phyloP scores from a whole-genome alignment of 2,113 vertebrate genomes.

The Monopterus albus region DNA sequence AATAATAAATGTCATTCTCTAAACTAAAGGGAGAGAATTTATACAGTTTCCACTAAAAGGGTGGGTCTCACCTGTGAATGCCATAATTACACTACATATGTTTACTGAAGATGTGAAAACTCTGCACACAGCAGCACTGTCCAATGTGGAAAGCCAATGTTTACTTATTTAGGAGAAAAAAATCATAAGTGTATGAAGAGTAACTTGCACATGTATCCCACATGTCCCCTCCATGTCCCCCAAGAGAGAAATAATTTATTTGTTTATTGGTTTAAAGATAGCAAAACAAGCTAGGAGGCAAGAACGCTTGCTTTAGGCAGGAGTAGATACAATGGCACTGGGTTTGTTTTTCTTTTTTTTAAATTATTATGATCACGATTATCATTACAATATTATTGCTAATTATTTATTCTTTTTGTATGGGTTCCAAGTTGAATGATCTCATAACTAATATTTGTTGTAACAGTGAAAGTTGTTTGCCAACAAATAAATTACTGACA shows the following conservation, averaged over 20 bases:
- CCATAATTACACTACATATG: conserved; percentile 47
- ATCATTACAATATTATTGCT: conserved; percentile 85
- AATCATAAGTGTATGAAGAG: conserved; percentile 74
- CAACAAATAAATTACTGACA: conserved; percentile 99
- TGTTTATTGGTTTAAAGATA: conserved; percentile 77
- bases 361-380: conserved; percentile 81
- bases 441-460: conserved; percentile 99
- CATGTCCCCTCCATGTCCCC: conserved; percentile 61
- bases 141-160: conserved; percentile 69
- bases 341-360: conserved; percentile 77
- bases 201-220: conserved; percentile 76
- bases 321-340: conserved; percentile 86
- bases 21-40: conserved; percentile 16
- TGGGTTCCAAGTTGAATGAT: conserved; percentile 96
- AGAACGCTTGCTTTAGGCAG: conserved; percentile 55
- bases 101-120: conserved; percentile 65
- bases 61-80: conserved; percentile 46
- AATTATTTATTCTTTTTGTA: conserved; percentile 99
- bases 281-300: conserved; percentile 83
- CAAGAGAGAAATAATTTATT: conserved; percentile 89
- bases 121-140: conserved; percentile 68
- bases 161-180: conserved; percentile 72
- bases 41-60: conserved; percentile 7
- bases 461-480: conserved; percentile 99
- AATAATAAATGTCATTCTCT: conserved; percentile 36